phyloP scores from a whole-genome alignment of 2,797 vertebrate genomes.

The Prunella strophiata region DNA sequence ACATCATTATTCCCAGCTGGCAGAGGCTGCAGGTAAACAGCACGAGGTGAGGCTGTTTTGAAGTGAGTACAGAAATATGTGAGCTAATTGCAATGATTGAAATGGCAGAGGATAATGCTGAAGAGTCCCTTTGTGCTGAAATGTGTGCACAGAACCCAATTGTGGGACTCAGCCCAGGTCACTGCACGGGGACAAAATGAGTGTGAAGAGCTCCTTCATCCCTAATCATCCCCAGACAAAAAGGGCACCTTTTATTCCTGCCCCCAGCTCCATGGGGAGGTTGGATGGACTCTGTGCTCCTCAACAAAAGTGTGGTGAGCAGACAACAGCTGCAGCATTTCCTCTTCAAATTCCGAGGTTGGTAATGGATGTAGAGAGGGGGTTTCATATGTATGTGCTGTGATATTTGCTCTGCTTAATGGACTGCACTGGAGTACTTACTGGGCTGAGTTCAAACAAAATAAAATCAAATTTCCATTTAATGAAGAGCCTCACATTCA shows the following conservation, averaged over 20 bases:
- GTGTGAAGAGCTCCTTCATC: slow-evolving; percentile 77
- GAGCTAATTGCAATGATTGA: slow-evolving; percentile 60
- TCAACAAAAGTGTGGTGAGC: slow-evolving; percentile 70
- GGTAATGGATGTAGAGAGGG: slow-evolving; percentile 72
- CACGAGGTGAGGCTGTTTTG: slow-evolving; percentile 14
- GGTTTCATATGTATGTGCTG: slow-evolving; percentile 70
- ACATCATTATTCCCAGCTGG: not conserved
- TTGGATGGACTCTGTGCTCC: slow-evolving; percentile 64
- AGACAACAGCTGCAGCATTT: slow-evolving; percentile 78
- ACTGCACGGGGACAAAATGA: slow-evolving; percentile 77
- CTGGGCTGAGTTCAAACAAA: slow-evolving; percentile 87
- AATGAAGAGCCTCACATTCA: slow-evolving; percentile 84
- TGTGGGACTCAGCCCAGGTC: slow-evolving; percentile 77
- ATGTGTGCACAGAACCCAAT: slow-evolving; percentile 73
- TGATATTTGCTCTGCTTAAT: slow-evolving; percentile 82
- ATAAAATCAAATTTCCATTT: slow-evolving; percentile 90
- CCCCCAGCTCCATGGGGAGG: slow-evolving; percentile 45
- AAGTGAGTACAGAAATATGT: slow-evolving; percentile 48
- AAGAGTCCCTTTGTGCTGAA: slow-evolving; percentile 67
- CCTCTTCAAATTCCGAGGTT: slow-evolving; percentile 81
- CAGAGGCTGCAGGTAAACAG: not conserved
- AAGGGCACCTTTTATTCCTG: slow-evolving; percentile 68
- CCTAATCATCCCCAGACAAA: slow-evolving; percentile 69
- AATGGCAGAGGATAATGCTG: slow-evolving; percentile 73
- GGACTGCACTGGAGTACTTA: slow-evolving; percentile 83